Percentiles rank a stretch among this genome's conserved stretches.
Evolutionary conservation across 2,888 invertebrate genomes (phyloP).

Genomic region (Aporophyla nigra): DNA sequence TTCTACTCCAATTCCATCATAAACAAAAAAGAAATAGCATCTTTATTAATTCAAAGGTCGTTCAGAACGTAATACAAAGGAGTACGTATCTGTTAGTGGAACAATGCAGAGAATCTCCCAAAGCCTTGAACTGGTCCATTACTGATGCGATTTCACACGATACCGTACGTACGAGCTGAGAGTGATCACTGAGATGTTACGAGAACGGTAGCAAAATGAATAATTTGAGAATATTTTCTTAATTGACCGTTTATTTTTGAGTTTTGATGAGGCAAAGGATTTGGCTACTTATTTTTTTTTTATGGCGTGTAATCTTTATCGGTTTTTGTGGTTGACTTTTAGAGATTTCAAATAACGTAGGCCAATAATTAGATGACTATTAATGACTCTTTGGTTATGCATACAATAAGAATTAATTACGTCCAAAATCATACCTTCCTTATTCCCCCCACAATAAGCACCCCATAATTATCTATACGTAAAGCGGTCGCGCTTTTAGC

Average conservation of each 20-base stretch:
- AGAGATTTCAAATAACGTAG: too few relatives aligned
- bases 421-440: too few relatives aligned
- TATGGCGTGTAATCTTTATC: too few relatives aligned
- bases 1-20: slow-evolving; percentile 27
- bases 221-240: slow-evolving; percentile 14
- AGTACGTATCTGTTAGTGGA: slow-evolving; percentile 63
- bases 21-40: slow-evolving; percentile 37
- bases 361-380: too few relatives aligned
- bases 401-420: too few relatives aligned
- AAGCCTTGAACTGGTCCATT: slow-evolving; percentile 71
- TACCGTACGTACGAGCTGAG: slow-evolving; percentile 61
- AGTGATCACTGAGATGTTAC: slow-evolving; percentile 62
- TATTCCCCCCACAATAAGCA: too few relatives aligned
- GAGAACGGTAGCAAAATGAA: slow-evolving; percentile 42
- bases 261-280: not conserved
- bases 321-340: too few relatives aligned
- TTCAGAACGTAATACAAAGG: slow-evolving; percentile 64
- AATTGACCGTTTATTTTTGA: slow-evolving; percentile 4
- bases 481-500: too few relatives aligned
- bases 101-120: slow-evolving; percentile 72
- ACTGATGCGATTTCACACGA: slow-evolving; percentile 74
- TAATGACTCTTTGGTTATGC: too few relatives aligned
- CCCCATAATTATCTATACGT: too few relatives aligned
- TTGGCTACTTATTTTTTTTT: not conserved
- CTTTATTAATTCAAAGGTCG: slow-evolving; percentile 65